A percentile compares a stretch with the other conserved stretches of the same genome.
These are phyloP conservation scores for Mola mola DNA, from an alignment of 2,113 vertebrate species.

Conservation along the genomic window DNA sequence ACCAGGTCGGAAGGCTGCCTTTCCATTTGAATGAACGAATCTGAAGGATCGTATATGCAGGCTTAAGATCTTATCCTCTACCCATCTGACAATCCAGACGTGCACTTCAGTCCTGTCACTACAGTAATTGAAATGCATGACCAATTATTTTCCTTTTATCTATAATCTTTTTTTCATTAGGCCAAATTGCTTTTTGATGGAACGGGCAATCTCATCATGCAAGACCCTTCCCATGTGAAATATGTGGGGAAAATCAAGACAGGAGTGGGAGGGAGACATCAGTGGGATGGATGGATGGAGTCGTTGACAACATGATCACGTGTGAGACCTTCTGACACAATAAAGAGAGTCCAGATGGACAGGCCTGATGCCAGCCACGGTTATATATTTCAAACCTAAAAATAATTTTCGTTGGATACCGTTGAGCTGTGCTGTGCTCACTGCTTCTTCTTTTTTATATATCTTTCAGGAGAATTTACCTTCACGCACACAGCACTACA, in stretches of 20 bases:
- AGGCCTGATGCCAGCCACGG: too few species aligned
- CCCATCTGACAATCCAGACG: constrained; percentile 14
- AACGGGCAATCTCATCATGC: constrained; percentile 24
- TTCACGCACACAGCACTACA: not conserved
- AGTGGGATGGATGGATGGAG: not conserved
- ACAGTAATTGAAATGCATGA: constrained; percentile 45
- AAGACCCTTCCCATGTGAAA: constrained; percentile 7
- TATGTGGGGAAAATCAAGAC: not conserved
- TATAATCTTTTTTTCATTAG: constrained; percentile 53
- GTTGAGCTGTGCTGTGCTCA: not conserved
- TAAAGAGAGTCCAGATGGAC: constrained; percentile 9
- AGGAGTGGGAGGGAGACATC: not conserved
- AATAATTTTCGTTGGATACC: not conserved
- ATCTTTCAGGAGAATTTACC: not conserved
- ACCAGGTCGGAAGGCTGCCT: not conserved
- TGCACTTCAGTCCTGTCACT: constrained; percentile 17
- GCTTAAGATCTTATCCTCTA: constrained; percentile 18
- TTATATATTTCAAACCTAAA: not conserved
- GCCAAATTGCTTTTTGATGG: constrained; percentile 44
- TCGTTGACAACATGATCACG: constrained; percentile 2
- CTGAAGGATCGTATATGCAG: not conserved
- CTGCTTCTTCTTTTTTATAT: not conserved
- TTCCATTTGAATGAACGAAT: constrained; percentile 21
- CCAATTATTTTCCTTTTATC: constrained; percentile 32
- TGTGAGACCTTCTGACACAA: constrained; percentile 7